Percentiles rank a stretch among this genome's conserved stretches.
Conservation (phyloP, 1,140 invertebrate species). For the Scaptomyza graminum region DNA sequence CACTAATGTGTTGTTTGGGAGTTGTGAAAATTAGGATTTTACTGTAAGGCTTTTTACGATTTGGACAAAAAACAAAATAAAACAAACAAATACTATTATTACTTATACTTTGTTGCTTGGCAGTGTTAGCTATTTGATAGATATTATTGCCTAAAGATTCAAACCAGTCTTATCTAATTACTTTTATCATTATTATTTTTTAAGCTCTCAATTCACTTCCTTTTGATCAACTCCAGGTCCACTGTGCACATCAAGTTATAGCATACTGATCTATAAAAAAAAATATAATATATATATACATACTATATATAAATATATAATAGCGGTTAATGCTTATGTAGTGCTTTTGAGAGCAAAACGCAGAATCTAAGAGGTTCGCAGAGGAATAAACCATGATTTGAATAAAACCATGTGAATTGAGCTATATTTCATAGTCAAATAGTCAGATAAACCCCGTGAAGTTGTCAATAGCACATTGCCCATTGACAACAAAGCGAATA, state of each 20-base stretch:
- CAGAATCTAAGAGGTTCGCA: constrained; percentile 41
- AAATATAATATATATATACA: constrained; percentile 41
- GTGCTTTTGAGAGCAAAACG: constrained; percentile 30
- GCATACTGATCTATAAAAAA: constrained; percentile 55
- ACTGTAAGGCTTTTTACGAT: too few species aligned
- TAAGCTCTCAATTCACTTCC: background rate
- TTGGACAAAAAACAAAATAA: too few species aligned
- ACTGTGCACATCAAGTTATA: constrained; percentile 44
- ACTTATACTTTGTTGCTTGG: background rate
- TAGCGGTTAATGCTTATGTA: constrained; percentile 71
- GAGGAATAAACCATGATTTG: constrained; percentile 42
- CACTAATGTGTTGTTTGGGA: background rate
- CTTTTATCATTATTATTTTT: constrained; percentile 14
- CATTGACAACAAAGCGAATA: constrained; percentile 20
- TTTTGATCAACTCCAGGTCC: constrained; percentile 12
- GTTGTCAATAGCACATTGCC: constrained; percentile 27
- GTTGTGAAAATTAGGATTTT: background rate
- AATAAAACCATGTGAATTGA: constrained; percentile 51
- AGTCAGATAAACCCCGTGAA: constrained; percentile 49
- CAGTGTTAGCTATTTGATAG: constrained; percentile 3
- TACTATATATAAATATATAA: constrained; percentile 45
- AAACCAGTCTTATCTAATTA: background rate
- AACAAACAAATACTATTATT: too few species aligned
- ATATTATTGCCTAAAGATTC: constrained; percentile 23
- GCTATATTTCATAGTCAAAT: constrained; percentile 76